Conservation (phyloP, 2,888 invertebrate genomes). For the Octonoba sinensis region DNA sequence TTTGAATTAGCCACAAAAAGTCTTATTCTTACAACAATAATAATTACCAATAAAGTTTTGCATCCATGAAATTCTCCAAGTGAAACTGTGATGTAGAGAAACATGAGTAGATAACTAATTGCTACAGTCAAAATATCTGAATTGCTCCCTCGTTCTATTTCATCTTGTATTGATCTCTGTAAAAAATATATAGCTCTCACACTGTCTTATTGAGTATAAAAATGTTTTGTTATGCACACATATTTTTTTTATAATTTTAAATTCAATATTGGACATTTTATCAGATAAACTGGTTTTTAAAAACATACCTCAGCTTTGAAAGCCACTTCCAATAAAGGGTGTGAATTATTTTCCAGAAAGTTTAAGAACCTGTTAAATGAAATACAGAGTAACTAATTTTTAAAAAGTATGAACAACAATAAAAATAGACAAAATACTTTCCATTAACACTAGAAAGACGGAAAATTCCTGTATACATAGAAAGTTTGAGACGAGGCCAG, state of each 20-base stretch:
- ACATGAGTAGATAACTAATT: slow-evolving; percentile 74
- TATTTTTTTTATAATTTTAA: no score
- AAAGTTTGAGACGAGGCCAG: no score
- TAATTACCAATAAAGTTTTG: slow-evolving; percentile 63
- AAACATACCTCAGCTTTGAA: slow-evolving; percentile 72
- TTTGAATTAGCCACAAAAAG: no score
- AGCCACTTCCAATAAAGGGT: slow-evolving; percentile 71
- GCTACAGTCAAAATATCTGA: slow-evolving; percentile 74
- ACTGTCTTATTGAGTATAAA: no score
- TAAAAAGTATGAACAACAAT: not conserved
- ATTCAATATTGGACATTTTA: no score
- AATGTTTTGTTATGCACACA: no score
- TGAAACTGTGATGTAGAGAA: slow-evolving; percentile 94
- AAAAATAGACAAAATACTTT: not conserved
- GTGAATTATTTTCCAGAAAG: slow-evolving; percentile 70
- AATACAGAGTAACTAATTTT: not conserved
- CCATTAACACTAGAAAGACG: no score
- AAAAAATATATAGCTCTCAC: slow-evolving; percentile 46
- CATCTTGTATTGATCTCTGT: slow-evolving; percentile 95
- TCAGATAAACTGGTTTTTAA: not conserved
- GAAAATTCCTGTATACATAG: no score
- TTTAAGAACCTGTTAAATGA: slow-evolving; percentile 69
- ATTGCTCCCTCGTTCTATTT: slow-evolving; percentile 76
- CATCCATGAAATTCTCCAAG: slow-evolving; percentile 75
- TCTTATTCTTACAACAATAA: not conserved